Base-by-base conservation (phyloP, 2,797 vertebrate genomes). In the Geotria australis region DNA sequence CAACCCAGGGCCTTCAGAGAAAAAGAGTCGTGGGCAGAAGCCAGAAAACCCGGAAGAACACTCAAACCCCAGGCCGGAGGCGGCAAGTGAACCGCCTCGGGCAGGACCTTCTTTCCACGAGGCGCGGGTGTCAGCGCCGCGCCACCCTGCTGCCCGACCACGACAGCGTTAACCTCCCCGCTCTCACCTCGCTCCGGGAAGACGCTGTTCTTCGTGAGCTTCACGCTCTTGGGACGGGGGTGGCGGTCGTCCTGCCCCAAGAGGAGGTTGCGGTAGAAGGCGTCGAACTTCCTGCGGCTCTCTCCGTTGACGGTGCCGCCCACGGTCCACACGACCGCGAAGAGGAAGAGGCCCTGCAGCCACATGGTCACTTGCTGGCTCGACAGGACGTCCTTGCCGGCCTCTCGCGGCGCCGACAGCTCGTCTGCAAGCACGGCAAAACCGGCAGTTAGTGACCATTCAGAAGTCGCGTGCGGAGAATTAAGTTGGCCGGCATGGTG, bases 261-360 rank as follows among this genome's bases (percentile, higher is more conserved):
- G 10, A 86, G 69, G 59, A 95, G 68, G 60, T 68, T 73, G n/a
- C 84, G 74, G 64, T 75, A 91, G 71, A 81, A 94, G 2, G 63
- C 8, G 61, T 94, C 80, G 66, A 95, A 93, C 67, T 79, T 91
- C 62, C 74, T 83, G 51, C 80, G 76, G 68, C 80, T 76, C 45
- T 79, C 74, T 6, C 72, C 72, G 2, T 77, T 76, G 15, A 94
- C 76, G 59, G 79, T 81, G 60, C 78, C 77, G 1, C 80, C 81
- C 57, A 93, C 59, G 1, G 77, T 76, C 86, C 88, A 95, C 46
- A 94, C 82, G 61, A 79, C 64, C 5, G 81, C 71, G 45, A 93
- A 93, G n/a, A 95, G 70, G 63, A 93, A 86, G 5, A 89, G 69
- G 9, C 74, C 72, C 66, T 86, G 84, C 11, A 95, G 74, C 85